Evolutionary conservation across 2,888 invertebrate genomes (phyloP).

Genomic region (Cremastobaeus sp.): DNA sequence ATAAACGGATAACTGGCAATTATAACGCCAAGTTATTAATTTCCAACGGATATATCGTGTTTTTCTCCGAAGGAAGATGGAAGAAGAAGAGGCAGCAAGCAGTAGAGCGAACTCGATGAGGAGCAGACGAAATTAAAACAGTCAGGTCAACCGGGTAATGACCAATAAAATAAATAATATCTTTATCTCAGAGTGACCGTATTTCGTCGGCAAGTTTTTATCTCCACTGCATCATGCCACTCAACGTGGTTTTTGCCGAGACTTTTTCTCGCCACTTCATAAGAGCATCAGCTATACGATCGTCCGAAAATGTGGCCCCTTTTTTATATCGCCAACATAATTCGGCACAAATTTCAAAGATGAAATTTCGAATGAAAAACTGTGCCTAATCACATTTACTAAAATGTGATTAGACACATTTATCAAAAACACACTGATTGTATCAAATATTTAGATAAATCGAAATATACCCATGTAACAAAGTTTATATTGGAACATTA

Average conservation of each 20-base stretch:
- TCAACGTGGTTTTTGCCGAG: conserved; percentile 4
- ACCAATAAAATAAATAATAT: conserved; percentile 32
- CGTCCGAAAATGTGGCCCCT: conserved; percentile 1
- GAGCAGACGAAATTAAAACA: conserved; percentile 25
- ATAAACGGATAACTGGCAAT: conserved; percentile 2
- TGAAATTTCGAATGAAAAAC: no score
- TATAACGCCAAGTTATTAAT: conserved; percentile 17
- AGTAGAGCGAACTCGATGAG: conserved; percentile 8
- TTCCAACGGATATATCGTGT: no score
- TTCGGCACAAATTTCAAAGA: no score
- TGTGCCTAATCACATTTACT: no score
- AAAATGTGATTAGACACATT: no score
- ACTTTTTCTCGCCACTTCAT: conserved; percentile 11
- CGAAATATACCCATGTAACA: no score
- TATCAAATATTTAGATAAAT: no score
- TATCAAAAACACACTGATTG: no score
- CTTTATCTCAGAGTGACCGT: conserved; percentile 20
- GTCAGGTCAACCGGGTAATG: conserved; percentile 24
- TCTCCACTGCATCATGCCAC: background rate
- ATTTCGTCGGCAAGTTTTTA: conserved; percentile 23
- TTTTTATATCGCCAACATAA: no score
- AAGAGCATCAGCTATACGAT: conserved; percentile 4
- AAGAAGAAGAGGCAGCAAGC: conserved; percentile 13
- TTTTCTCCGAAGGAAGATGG: conserved; percentile 9
- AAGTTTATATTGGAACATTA: no score